These are phyloP conservation scores for Drosophila takahashii DNA, from an alignment of 1,140 invertebrate genomes.

Conservation along the genomic window DNA sequence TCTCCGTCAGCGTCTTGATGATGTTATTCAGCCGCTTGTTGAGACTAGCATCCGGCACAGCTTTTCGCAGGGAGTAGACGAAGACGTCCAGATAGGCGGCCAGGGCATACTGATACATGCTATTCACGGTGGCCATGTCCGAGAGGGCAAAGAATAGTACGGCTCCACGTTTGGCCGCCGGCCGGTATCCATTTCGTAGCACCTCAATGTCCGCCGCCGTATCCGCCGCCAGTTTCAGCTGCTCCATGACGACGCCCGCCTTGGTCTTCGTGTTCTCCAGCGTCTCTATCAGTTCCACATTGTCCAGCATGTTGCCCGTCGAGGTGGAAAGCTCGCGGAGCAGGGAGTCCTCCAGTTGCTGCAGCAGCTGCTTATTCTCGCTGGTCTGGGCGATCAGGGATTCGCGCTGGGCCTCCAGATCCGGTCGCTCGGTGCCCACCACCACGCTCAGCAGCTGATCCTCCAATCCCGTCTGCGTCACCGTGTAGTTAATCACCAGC, in stretches of 20 bases:
- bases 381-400: constrained; percentile 93
- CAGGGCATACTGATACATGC: constrained; percentile 97
- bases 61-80: constrained; percentile 90
- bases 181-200: constrained; percentile 92
- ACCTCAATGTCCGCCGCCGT: constrained; percentile 92
- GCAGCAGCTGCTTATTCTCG: constrained; percentile 92
- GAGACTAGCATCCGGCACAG: constrained; percentile 90
- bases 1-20: constrained; percentile 92
- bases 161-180: constrained; percentile 92
- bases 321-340: constrained; percentile 92
- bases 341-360: constrained; percentile 93
- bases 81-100: constrained; percentile 93
- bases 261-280: constrained; percentile 95
- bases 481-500: constrained; percentile 95
- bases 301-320: constrained; percentile 96
- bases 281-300: constrained; percentile 92
- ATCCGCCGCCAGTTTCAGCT: constrained; percentile 89
- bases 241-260: constrained; percentile 90
- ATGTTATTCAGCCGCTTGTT: constrained; percentile 91
- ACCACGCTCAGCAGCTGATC: constrained; percentile 95
- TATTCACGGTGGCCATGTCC: constrained; percentile 93
- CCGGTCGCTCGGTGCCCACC: constrained; percentile 92
- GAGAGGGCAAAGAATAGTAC: constrained; percentile 95
- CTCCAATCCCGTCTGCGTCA: constrained; percentile 92
- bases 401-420: constrained; percentile 94